Conservation (phyloP, 2,888 invertebrate species). For the Diploptera punctata region DNA sequence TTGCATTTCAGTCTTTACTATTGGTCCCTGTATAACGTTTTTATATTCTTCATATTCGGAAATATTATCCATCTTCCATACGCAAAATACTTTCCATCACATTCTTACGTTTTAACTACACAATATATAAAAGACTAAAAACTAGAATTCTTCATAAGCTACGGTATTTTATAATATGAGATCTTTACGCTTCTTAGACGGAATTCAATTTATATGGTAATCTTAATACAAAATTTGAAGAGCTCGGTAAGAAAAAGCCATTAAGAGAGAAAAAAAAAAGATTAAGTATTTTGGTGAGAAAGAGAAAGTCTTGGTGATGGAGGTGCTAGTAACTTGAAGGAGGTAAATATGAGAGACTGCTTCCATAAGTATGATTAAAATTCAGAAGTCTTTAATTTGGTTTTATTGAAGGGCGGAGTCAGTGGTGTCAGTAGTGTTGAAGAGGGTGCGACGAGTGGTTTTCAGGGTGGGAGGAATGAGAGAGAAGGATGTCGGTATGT, state of each 20-base stretch:
- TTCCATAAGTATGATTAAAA: slow-evolving; percentile 36
- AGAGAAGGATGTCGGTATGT: too few species aligned
- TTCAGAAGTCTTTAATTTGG: slow-evolving; percentile 38
- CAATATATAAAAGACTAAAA: slow-evolving; percentile 19
- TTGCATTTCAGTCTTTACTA: too few species aligned
- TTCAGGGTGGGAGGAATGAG: too few species aligned
- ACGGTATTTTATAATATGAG: slow-evolving; percentile 22
- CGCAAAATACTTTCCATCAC: too few species aligned
- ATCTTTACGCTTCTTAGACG: slow-evolving; percentile 8
- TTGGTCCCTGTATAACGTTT: too few species aligned
- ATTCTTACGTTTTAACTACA: slow-evolving; percentile 16
- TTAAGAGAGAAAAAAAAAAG: slow-evolving; percentile 25
- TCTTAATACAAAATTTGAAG: slow-evolving; percentile 34
- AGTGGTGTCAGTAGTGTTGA: background rate
- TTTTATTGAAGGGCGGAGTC: slow-evolving; percentile 34
- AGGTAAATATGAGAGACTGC: slow-evolving; percentile 22
- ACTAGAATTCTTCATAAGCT: slow-evolving; percentile 8
- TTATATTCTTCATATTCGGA: too few species aligned
- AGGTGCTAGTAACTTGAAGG: background rate
- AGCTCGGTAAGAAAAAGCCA: slow-evolving; percentile 27
- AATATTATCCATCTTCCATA: too few species aligned
- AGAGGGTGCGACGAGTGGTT: too few species aligned
- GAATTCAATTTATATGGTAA: slow-evolving; percentile 42
- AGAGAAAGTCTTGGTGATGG: background rate
- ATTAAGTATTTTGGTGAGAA: slow-evolving; percentile 23